A percentile compares a stretch with the other conserved stretches of the same genome.
Evolutionary conservation across 2,113 vertebrate genomes (phyloP).

Genomic region (Aepyceros melampus): DNA sequence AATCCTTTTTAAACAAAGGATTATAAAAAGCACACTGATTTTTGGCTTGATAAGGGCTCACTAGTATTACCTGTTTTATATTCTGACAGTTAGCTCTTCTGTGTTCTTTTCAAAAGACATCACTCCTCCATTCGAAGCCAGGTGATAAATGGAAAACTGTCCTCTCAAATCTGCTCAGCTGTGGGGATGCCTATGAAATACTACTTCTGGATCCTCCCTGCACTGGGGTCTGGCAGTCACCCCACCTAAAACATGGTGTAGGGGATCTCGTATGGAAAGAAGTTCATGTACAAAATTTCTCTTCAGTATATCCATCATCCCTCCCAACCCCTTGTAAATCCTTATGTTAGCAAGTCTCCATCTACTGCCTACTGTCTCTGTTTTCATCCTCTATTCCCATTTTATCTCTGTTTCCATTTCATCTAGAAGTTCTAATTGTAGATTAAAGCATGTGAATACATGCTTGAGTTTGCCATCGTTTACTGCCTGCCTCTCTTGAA

Average conservation of each 20-base stretch:
- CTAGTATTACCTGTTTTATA: not conserved
- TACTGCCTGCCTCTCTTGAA: not conserved
- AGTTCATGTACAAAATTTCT: not conserved
- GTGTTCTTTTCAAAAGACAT: not conserved
- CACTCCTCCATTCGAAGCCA: not conserved
- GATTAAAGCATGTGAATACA: not conserved
- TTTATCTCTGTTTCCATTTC: not conserved
- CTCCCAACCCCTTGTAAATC: not conserved
- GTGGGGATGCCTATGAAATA: not conserved
- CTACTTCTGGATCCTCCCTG: not conserved
- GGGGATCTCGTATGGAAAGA: not conserved
- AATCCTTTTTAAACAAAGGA: conserved; percentile 19
- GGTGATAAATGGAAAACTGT: not conserved
- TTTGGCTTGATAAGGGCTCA: not conserved
- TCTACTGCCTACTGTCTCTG: not conserved
- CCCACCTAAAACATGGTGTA: not conserved
- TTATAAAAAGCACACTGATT: not conserved
- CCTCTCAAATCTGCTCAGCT: not conserved
- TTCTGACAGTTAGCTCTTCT: not conserved
- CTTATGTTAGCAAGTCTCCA: not conserved
- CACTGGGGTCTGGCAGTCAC: not conserved
- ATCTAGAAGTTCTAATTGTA: not conserved
- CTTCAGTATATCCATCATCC: not conserved
- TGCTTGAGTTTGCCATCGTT: not conserved
- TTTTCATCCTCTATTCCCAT: not conserved